Base-by-base conservation (phyloP, 64 coral and sea anemone species). In the Hydrozoanthus tunicans region DNA sequence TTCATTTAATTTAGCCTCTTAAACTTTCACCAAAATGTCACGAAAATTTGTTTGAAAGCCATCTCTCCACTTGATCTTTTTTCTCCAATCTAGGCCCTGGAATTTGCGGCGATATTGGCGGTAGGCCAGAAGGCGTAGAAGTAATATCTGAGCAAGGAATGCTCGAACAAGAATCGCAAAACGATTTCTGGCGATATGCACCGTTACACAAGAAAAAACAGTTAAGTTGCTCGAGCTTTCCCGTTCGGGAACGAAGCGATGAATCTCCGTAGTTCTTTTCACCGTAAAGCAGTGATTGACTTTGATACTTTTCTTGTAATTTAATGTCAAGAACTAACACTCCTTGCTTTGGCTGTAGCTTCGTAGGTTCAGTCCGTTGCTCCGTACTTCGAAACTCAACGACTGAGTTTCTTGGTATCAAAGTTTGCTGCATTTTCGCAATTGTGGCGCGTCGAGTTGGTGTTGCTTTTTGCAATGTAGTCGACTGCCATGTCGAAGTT, bases 161-260 rank as follows among this genome's bases (percentile, higher is more conserved):
- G 25, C 78, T 80, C 57, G 78, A 60, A 60, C 78, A 25, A 15
- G 78, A 80, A 58, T 80, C 78, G 78, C 78, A 60, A 58, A 25
- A 80, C 25, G 78, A 60, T 61, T 80, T 80, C 15, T 80, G 56
- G 25, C 8, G 17, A 25, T 80, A n/a, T 80, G 15, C 8, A 9
- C 26, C 9, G 7, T 10, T 80, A 26, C 17, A 59, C 6, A 53
- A 80, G 78, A 59, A 80, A 80, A 23, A 59, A 59, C 4, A 58
- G 3, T 57, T 17, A 17, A 7, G 78, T 24, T 8, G 78, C 78
- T 80, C 17, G 3, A 10, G 20, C 14, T 80, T 20, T 59, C 23
- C 51, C 78, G n/a, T 59, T 58, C 23, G 7, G 17, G 57, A 80
- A 59, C 6, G 74, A 6, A 51, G 6, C 8, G 9, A 80, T 24